A percentile compares a stretch with the other conserved stretches of the same genome.
phyloP scores from a whole-genome alignment of 2,797 vertebrate genomes.

The Chromis chromis region DNA sequence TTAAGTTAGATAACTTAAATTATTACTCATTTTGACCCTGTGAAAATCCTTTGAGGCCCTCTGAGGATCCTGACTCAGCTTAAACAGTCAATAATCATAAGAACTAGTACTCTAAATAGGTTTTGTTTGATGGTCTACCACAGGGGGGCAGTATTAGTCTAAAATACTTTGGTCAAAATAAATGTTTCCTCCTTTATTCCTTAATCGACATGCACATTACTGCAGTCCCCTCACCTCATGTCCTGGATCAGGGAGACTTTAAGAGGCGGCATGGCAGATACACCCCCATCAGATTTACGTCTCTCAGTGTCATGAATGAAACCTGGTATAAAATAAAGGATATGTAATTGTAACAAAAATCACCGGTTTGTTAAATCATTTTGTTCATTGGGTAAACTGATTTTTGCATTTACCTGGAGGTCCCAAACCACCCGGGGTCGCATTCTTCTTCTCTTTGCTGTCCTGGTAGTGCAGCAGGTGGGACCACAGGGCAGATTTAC shows the following conservation, averaged over 20 bases:
- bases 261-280: constrained; percentile 91
- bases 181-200: not conserved
- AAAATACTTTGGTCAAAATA: not conserved
- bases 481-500: constrained; percentile 98
- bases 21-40: not conserved
- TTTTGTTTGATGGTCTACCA: constrained; percentile 42
- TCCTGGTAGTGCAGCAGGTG: constrained; percentile 97
- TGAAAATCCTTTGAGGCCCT: not conserved
- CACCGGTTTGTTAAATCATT: not conserved
- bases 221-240: constrained; percentile 89
- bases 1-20: not conserved
- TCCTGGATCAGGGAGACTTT: constrained; percentile 96
- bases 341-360: not conserved
- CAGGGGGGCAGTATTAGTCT: constrained; percentile 57
- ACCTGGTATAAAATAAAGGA: constrained; percentile 77
- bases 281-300: constrained; percentile 93
- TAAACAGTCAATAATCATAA: not conserved
- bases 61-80: not conserved
- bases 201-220: not conserved
- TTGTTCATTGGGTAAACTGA: not conserved
- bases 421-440: constrained; percentile 89
- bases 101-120: not conserved
- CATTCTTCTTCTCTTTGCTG: constrained; percentile 92
- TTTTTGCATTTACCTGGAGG: constrained; percentile 86
- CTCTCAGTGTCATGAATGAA: constrained; percentile 94